Evolutionary conservation across 2,888 invertebrate species (phyloP).

Genomic region (Drosophila differens): DNA sequence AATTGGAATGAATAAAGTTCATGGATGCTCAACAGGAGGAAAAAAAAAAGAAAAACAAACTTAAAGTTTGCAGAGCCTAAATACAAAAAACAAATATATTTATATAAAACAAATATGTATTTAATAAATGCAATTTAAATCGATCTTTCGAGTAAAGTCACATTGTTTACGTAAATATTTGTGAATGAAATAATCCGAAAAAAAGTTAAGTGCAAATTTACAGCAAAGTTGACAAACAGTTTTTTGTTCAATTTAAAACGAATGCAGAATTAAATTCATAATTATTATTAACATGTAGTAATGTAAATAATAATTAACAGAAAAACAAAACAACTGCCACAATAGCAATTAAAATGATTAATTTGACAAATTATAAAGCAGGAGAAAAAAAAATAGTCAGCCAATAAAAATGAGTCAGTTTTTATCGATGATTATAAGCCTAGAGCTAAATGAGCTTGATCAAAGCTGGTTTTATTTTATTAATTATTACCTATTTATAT

Average conservation of each 20-base stretch:
- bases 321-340: slow-evolving; percentile 17
- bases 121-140: not conserved
- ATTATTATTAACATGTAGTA: slow-evolving; percentile 14
- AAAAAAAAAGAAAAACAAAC: not conserved
- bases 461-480: not conserved
- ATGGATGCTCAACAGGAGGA: not conserved
- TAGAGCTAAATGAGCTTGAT: not conserved
- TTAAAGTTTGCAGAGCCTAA: not conserved
- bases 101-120: not conserved
- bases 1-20: slow-evolving; percentile 14
- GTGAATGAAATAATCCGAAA: not conserved
- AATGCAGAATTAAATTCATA: not conserved
- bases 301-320: slow-evolving; percentile 13
- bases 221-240: not conserved
- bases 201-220: not conserved
- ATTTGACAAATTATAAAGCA: not conserved
- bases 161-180: not conserved
- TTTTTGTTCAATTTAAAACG: slow-evolving; percentile 21
- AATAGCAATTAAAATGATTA: not conserved
- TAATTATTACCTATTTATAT: not conserved
- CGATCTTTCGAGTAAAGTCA: not conserved
- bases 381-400: not conserved
- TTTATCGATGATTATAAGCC: not conserved
- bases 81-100: not conserved
- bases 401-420: not conserved